phyloP scores from a whole-genome alignment of 2,797 vertebrate species.

The Tauraco hartlaubi region DNA sequence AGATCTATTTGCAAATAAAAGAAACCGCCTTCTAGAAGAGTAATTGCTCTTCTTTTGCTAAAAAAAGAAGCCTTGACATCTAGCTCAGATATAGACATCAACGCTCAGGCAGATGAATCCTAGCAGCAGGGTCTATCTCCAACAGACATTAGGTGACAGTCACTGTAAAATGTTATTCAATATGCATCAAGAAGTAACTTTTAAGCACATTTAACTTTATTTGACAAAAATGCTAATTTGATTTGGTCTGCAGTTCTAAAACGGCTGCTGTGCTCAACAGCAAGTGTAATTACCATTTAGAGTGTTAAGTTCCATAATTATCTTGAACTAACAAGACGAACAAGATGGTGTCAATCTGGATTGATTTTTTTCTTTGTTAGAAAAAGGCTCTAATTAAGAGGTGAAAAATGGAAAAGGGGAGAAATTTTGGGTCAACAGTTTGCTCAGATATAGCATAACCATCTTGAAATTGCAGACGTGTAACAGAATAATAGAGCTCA shows the following conservation, averaged over 20 bases:
- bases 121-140: background rate
- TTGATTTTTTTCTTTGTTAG: background rate
- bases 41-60: background rate
- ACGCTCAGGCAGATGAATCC: background rate
- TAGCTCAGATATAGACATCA: background rate
- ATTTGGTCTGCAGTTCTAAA: constrained; percentile 13
- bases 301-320: constrained; percentile 39
- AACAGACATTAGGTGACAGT: background rate
- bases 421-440: background rate
- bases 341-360: background rate
- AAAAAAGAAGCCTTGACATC: background rate
- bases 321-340: constrained; percentile 30
- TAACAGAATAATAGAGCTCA: background rate
- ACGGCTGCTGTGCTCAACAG: background rate
- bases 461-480: background rate
- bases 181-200: background rate
- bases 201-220: constrained; percentile 1
- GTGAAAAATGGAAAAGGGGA: background rate
- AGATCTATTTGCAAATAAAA: background rate
- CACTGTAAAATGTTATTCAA: background rate
- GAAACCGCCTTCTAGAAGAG: background rate
- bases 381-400: background rate
- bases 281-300: constrained; percentile 26
- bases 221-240: constrained; percentile 32
- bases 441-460: background rate